A percentile compares a stretch with the other conserved stretches of the same genome.
Conservation (phyloP, 2,113 vertebrate species). For the Hippocampus comes region DNA sequence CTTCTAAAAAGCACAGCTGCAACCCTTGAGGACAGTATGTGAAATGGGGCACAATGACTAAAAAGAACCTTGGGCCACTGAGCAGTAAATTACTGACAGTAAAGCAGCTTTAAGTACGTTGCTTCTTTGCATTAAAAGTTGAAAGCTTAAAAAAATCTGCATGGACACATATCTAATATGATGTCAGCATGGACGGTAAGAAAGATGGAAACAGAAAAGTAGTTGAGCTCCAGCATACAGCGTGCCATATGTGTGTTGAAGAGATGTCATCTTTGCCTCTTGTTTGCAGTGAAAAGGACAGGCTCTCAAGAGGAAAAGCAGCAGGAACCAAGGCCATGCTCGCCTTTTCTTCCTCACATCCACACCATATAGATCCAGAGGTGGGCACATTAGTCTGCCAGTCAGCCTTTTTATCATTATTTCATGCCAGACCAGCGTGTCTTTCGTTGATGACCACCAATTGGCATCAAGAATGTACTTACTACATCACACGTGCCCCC, state of each 20-base stretch:
- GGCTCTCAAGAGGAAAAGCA: conserved; percentile 2
- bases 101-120: background rate
- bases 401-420: too few relatives aligned
- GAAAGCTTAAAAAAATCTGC: background rate
- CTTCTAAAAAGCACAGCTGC: conserved; percentile 20
- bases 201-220: background rate
- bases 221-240: background rate
- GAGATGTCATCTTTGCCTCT: background rate
- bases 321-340: background rate
- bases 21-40: conserved; percentile 28
- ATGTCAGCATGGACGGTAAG: background rate
- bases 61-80: conserved; percentile 3
- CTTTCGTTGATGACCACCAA: too few relatives aligned
- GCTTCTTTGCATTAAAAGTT: background rate
- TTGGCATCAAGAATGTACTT: too few relatives aligned
- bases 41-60: conserved; percentile 20
- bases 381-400: too few relatives aligned
- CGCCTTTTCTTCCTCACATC: background rate
- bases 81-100: conserved; percentile 9
- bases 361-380: background rate
- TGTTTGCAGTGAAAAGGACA: background rate
- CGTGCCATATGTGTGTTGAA: background rate
- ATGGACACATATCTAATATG: background rate
- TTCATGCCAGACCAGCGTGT: too few relatives aligned
- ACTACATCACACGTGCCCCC: too few relatives aligned